A percentile compares a stretch with the other conserved stretches of the same genome.
Conservation (phyloP, 35 echinoderm and acorn worm genomes). For the Strongylocentrotus purpuratus region DNA sequence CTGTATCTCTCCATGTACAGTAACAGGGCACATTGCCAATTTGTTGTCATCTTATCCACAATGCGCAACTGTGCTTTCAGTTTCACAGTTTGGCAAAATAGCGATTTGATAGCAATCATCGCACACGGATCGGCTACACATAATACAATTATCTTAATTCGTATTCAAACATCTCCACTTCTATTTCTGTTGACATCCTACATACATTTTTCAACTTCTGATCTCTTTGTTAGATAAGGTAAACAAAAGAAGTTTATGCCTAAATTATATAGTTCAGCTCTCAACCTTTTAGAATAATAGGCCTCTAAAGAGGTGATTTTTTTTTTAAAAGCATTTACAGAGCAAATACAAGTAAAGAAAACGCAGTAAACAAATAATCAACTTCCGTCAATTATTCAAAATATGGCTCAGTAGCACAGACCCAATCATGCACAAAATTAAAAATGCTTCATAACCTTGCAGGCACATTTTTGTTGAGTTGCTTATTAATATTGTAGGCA, state of each 20-base stretch:
- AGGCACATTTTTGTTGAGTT: too few species aligned
- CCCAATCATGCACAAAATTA: too few species aligned
- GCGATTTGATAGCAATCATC: background rate
- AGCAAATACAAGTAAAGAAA: too few species aligned
- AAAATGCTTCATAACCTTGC: too few species aligned
- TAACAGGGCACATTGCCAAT: constrained; percentile 14
- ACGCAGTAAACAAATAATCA: too few species aligned
- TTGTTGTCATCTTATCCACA: background rate
- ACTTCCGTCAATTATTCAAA: too few species aligned
- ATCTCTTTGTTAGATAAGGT: background rate
- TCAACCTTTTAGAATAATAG: too few species aligned
- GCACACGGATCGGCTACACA: background rate
- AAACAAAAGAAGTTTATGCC: background rate
- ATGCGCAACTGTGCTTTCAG: background rate
- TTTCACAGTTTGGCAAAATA: background rate
- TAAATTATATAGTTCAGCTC: background rate
- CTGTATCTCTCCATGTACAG: background rate
- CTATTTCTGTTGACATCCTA: background rate
- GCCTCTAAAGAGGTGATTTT: too few species aligned
- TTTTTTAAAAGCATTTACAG: too few species aligned
- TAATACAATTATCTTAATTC: background rate
- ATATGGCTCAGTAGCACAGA: too few species aligned
- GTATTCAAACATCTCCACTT: background rate
- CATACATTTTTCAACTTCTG: background rate
- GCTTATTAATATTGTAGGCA: too few species aligned